These are phyloP conservation scores for Hypena proboscidalis DNA, from an alignment of 2,888 invertebrate species.

Conservation along the genomic window DNA sequence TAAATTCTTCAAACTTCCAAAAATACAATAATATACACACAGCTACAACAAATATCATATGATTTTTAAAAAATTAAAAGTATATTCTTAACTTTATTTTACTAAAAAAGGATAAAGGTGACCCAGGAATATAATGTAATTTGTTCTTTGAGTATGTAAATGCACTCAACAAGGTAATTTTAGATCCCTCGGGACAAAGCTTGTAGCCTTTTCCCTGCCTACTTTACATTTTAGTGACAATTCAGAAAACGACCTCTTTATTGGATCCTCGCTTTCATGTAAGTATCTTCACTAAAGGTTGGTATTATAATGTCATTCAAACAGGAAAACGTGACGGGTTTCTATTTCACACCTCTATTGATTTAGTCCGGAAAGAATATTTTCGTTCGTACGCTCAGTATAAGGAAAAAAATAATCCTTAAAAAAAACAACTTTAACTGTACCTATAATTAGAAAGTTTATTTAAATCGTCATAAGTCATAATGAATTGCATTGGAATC, in stretches of 20 bases:
- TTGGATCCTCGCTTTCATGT: conserved; percentile 6
- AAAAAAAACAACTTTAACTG: too few relatives aligned
- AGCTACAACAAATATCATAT: too few relatives aligned
- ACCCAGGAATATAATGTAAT: background rate
- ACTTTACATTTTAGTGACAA: conserved; percentile 23
- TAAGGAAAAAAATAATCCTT: too few relatives aligned
- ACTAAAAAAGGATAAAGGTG: background rate
- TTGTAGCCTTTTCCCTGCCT: conserved; percentile 21
- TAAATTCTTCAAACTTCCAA: too few relatives aligned
- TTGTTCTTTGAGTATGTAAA: conserved; percentile 23
- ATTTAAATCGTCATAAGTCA: too few relatives aligned
- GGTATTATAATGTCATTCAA: conserved; percentile 19
- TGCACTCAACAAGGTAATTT: conserved; percentile 19
- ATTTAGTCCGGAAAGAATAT: too few relatives aligned
- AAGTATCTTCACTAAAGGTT: conserved; percentile 6
- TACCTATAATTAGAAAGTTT: too few relatives aligned
- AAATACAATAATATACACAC: too few relatives aligned
- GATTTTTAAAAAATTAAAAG: too few relatives aligned
- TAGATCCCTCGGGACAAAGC: conserved; percentile 12
- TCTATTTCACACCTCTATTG: too few relatives aligned
- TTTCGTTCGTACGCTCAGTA: too few relatives aligned
- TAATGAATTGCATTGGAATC: too few relatives aligned
- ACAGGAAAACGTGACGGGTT: conserved; percentile 7
- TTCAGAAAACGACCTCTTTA: conserved; percentile 20
- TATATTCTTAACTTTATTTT: background rate